These are phyloP conservation scores for Caenorhabditis uteleia DNA, from an alignment of 2,888 invertebrate species.

Conservation along the genomic window DNA sequence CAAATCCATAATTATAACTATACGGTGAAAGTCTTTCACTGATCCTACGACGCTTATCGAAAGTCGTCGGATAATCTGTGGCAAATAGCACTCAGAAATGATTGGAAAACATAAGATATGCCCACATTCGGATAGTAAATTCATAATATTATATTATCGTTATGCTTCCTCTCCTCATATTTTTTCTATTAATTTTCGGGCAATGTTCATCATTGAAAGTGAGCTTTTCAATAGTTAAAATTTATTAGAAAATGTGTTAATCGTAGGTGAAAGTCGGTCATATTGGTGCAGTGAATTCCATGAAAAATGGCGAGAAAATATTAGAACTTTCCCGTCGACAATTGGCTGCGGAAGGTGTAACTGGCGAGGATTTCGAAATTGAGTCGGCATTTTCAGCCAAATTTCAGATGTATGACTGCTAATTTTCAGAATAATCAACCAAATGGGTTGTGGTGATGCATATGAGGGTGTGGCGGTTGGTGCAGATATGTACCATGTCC, in stretches of 20 bases:
- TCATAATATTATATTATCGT: too few species aligned
- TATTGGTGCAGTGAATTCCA: constrained; percentile 64
- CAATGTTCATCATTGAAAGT: constrained; percentile 17
- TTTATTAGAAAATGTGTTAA: too few species aligned
- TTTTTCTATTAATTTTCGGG: constrained; percentile 9
- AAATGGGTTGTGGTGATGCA: constrained; percentile 67
- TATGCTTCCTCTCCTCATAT: constrained; percentile 10
- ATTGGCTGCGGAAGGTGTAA: constrained; percentile 58
- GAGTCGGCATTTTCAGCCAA: constrained; percentile 45
- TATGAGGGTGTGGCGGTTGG: constrained; percentile 68
- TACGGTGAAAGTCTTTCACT: too few species aligned
- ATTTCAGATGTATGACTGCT: too few species aligned
- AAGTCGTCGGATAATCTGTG: too few species aligned
- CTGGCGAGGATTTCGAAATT: constrained; percentile 63
- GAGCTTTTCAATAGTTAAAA: neutral
- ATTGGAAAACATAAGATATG: too few species aligned
- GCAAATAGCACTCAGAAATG: too few species aligned
- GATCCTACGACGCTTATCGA: too few species aligned
- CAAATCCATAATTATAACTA: too few species aligned
- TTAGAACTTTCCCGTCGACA: constrained; percentile 61
- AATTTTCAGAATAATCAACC: constrained; percentile 54
- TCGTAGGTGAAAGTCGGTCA: constrained; percentile 62
- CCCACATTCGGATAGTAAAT: too few species aligned
- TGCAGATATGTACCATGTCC: constrained; percentile 68
- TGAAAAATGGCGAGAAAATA: constrained; percentile 66